A percentile compares a stretch with the other conserved stretches of the same genome.
Conservation (phyloP, 1,140 invertebrate species). For the Hetaerina americana region DNA sequence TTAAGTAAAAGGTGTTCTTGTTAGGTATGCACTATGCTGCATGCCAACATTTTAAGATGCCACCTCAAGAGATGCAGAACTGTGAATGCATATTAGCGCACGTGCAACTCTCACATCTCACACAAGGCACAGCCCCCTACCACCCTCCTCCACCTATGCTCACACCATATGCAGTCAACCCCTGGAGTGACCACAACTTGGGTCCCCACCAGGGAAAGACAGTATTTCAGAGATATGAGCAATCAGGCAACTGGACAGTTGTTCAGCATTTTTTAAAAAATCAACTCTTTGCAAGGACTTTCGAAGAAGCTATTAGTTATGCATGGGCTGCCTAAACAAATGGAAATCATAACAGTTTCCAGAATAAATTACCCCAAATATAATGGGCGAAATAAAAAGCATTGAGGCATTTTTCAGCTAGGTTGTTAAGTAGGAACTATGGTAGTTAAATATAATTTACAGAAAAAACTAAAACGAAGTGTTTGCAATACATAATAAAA, state of each 20-base stretch:
- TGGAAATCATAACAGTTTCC: too few relatives aligned
- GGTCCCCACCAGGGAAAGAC: neutral
- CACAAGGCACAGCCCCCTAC: neutral
- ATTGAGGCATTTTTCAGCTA: too few relatives aligned
- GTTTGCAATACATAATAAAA: too few relatives aligned
- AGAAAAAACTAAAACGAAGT: too few relatives aligned
- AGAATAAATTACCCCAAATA: too few relatives aligned
- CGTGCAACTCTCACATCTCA: neutral
- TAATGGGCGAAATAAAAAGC: too few relatives aligned
- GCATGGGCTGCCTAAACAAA: too few relatives aligned
- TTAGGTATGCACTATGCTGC: neutral
- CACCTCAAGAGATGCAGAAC: neutral
- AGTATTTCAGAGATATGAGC: neutral
- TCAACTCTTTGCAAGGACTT: too few relatives aligned
- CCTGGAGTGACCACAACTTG: neutral
- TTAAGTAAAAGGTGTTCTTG: too few relatives aligned
- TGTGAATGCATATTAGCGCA: neutral
- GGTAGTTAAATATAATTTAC: too few relatives aligned
- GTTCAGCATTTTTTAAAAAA: neutral
- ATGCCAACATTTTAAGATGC: neutral
- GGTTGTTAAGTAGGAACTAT: too few relatives aligned
- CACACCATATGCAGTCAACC: neutral
- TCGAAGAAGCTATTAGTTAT: too few relatives aligned
- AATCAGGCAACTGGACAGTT: neutral
- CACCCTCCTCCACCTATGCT: neutral